Conservation (phyloP, 2,888 invertebrate genomes). For the Cremastobaeus sp. region DNA sequence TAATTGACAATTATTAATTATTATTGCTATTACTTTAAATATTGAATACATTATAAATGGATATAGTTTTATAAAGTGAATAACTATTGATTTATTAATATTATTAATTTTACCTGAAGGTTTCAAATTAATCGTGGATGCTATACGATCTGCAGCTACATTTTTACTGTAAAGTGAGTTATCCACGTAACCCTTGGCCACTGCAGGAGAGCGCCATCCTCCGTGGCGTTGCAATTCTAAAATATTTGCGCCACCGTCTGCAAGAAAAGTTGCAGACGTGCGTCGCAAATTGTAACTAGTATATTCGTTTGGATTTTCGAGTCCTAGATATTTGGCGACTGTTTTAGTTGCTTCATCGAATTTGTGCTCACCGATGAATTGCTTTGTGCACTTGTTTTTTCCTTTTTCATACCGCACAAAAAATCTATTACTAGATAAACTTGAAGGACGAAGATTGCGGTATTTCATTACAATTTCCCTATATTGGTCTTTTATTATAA, state of each 20-base stretch:
- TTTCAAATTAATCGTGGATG: slow-evolving; percentile 2
- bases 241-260: slow-evolving; percentile 33
- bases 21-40: too few species aligned
- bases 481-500: slow-evolving; percentile 4
- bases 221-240: slow-evolving; percentile 31
- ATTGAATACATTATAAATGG: too few species aligned
- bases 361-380: slow-evolving; percentile 44
- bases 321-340: slow-evolving; percentile 41
- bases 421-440: background rate
- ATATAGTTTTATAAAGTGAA: too few species aligned
- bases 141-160: background rate
- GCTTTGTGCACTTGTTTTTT: slow-evolving; percentile 27
- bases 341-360: slow-evolving; percentile 33
- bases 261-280: slow-evolving; percentile 50
- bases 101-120: slow-evolving; percentile 14
- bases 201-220: slow-evolving; percentile 35
- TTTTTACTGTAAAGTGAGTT: slow-evolving; percentile 13
- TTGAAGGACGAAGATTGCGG: background rate
- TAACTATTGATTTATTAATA: background rate
- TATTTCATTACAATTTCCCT: slow-evolving; percentile 10
- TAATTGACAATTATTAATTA: too few species aligned
- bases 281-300: slow-evolving; percentile 44
- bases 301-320: slow-evolving; percentile 28
- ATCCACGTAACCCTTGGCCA: slow-evolving; percentile 38
- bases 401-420: slow-evolving; percentile 16